These are phyloP conservation scores for Desoria tigrina DNA, from an alignment of 2,888 invertebrate genomes.

Conservation along the genomic window DNA sequence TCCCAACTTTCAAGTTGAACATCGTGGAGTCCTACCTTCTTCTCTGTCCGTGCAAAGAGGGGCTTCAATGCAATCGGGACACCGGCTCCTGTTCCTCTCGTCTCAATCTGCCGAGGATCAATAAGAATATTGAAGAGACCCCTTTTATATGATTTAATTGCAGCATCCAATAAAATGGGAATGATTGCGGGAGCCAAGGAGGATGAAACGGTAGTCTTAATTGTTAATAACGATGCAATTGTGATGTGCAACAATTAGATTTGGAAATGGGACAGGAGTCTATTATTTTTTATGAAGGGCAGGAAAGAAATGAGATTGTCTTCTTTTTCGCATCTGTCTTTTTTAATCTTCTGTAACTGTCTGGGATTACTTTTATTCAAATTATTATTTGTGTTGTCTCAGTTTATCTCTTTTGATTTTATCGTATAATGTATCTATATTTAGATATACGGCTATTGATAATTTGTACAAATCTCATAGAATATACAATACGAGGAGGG, in stretches of 20 bases:
- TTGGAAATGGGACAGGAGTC: too few species aligned
- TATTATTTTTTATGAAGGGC: not conserved
- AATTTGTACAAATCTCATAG: slow-evolving; percentile 41
- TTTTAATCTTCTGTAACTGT: not conserved
- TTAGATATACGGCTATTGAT: slow-evolving; percentile 11
- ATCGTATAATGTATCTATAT: slow-evolving; percentile 10
- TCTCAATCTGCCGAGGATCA: too few species aligned
- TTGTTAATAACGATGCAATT: slow-evolving; percentile 1
- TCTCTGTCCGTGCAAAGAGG: slow-evolving; percentile 36
- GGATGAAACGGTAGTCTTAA: not conserved
- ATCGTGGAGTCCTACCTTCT: slow-evolving; percentile 32
- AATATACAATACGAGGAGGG: slow-evolving; percentile 22
- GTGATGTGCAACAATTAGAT: not conserved
- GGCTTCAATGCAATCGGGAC: not conserved
- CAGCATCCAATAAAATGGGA: too few species aligned
- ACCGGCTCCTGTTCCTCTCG: too few species aligned
- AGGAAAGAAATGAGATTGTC: not conserved
- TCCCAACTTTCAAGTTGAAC: slow-evolving; percentile 30
- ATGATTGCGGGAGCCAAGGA: too few species aligned
- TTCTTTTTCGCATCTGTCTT: too few species aligned
- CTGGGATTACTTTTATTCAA: slow-evolving; percentile 27
- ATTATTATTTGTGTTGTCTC: slow-evolving; percentile 17
- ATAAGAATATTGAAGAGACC: too few species aligned
- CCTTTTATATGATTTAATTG: too few species aligned
- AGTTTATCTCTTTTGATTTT: not conserved